A percentile compares a stretch with the other conserved stretches of the same genome.
Conservation (phyloP, 2,888 invertebrate species). For the Gymnosoma rotundatum region DNA sequence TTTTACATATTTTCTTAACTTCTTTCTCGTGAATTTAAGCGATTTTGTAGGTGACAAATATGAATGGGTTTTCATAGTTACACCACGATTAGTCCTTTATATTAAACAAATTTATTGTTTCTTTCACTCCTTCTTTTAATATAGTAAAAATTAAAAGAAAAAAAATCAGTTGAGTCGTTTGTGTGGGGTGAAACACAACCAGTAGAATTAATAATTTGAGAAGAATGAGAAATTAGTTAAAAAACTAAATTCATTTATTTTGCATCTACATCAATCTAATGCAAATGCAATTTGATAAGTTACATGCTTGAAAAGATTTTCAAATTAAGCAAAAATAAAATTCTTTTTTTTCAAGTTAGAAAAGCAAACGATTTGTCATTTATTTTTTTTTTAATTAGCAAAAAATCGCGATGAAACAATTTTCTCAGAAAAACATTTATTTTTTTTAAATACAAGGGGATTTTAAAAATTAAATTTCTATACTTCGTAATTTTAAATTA, state of each 20-base stretch:
- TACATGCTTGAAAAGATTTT: not conserved
- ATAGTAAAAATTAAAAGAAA: not conserved
- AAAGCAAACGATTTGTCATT: too few species aligned
- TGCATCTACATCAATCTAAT: slow-evolving; percentile 15
- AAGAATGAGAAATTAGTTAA: slow-evolving; percentile 21
- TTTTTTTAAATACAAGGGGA: too few species aligned
- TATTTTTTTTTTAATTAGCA: too few species aligned
- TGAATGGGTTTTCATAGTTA: slow-evolving; percentile 65
- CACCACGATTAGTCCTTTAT: slow-evolving; percentile 66
- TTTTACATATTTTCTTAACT: not conserved
- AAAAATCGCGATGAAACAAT: too few species aligned
- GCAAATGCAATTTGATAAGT: not conserved
- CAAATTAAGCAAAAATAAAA: too few species aligned
- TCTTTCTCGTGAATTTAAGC: not conserved
- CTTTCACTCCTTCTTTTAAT: not conserved
- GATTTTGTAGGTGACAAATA: slow-evolving; percentile 64
- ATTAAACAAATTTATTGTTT: slow-evolving; percentile 65
- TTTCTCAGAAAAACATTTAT: too few species aligned
- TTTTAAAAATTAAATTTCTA: too few species aligned
- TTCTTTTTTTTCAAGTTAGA: too few species aligned
- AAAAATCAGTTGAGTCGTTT: not conserved
- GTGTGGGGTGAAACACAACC: not conserved
- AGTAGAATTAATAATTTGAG: not conserved
- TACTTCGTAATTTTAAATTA: too few species aligned
- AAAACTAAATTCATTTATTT: slow-evolving; percentile 27